Evolutionary conservation across 2,113 vertebrate genomes (phyloP).

Genomic region (Aix galericulata): DNA sequence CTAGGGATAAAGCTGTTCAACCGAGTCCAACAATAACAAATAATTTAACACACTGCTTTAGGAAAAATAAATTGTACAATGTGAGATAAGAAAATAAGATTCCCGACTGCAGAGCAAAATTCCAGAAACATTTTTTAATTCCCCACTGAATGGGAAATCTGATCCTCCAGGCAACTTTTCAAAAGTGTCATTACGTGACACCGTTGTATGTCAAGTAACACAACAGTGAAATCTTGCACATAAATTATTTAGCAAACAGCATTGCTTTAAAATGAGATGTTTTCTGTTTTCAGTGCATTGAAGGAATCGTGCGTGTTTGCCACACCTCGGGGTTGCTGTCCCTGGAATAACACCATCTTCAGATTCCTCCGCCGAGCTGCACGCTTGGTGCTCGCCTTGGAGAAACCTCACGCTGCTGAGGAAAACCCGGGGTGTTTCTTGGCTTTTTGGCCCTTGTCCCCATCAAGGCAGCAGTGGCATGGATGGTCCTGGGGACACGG

Average conservation of each 20-base stretch:
- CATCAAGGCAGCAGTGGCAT: neutral
- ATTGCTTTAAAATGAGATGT: constrained; percentile 3
- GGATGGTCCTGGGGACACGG: fast-evolving
- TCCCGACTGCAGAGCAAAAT: constrained; percentile 65
- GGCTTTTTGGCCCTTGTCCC: neutral
- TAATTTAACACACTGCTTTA: constrained; percentile 66
- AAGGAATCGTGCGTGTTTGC: neutral
- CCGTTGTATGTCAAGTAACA: constrained; percentile 43
- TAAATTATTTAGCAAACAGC: constrained; percentile 37
- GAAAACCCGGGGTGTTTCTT: neutral
- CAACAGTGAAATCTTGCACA: constrained; percentile 29
- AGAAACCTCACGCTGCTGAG: neutral
- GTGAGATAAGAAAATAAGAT: constrained; percentile 71
- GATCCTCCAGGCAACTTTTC: constrained; percentile 61
- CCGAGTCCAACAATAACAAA: constrained; percentile 67
- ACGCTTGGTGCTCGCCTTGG: neutral
- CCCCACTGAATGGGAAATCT: constrained; percentile 58
- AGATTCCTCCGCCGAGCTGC: neutral
- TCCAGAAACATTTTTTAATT: constrained; percentile 71
- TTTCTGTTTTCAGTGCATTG: neutral
- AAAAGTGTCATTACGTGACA: constrained; percentile 20
- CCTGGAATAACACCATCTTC: neutral
- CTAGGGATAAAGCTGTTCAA: constrained; percentile 24
- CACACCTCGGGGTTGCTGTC: neutral
- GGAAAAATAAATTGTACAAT: constrained; percentile 71